Evolutionary conservation across 2,797 vertebrate species (phyloP), one percentile per base, ranked within the genome.

Genomic region (Corythornis leucogaster): DNA sequence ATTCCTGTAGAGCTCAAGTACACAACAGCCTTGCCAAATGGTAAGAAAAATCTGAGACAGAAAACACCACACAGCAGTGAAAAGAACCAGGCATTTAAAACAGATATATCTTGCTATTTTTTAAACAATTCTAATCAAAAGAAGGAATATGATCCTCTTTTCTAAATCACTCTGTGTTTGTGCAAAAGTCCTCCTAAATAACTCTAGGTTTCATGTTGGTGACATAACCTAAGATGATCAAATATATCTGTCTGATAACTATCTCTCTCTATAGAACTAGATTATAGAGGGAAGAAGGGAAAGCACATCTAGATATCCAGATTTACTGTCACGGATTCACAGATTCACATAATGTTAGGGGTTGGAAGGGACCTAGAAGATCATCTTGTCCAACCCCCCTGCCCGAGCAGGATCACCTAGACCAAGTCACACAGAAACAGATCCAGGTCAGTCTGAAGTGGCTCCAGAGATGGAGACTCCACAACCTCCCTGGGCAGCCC

Each of bases 1-100:
- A 93, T 97, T 97, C 96, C 96, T 14, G 8, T 94, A 88, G 95
- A 95, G 95, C 88, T 95, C 92, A 58, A 35, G 12, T 93, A 95
- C 87, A 95, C 91, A 95, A 55, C 87, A 8, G 26, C 64, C 73
- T 88, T 96, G 94, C 92, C 94, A 94, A 95, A 91, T 14, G 51
- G 63, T 69, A 95, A 85, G 90, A 85, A 95, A 96, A 95, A 83
- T 35, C 87, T 87, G 80, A 87, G 89, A 80, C 80, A 84, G 88
- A 95, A 96, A 97, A 95, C 12, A 75, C 21, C 22, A 80, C 3
- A 12, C 91, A 93, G 83, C 90, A 89, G 84, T 80, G 89, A 95
- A 90, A 86, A 85, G 55, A 66, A 88, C 54, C 62, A 82, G 50
- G 54, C 53, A 53, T 84, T 51, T 86, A 71, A 67, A 84, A 6